Evolutionary conservation across 2,113 vertebrate genomes (phyloP).

Genomic region (Aptenodytes forsteri): DNA sequence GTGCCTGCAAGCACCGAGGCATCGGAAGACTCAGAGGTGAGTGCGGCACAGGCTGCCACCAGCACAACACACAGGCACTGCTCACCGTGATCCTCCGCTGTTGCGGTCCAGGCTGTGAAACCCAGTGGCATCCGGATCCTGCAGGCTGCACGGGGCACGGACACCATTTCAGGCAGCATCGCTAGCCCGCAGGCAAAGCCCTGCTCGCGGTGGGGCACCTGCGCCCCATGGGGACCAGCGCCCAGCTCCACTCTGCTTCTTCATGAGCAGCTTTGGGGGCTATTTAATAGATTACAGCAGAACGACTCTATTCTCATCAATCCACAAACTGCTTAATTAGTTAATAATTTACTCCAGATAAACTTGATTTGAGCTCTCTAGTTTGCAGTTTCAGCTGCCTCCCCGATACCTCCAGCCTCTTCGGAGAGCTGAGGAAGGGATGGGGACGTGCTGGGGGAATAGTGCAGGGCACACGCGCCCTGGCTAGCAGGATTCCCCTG

Average conservation of each 20-base stretch:
- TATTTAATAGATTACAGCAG: not conserved
- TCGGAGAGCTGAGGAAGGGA: not conserved
- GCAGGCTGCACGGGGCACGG: rapidly evolving
- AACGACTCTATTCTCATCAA: not conserved
- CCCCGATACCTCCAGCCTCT: not conserved
- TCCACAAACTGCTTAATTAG: not conserved
- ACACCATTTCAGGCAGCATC: rapidly evolving
- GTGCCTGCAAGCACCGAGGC: rapidly evolving
- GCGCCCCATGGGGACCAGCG: rapidly evolving
- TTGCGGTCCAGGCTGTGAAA: not conserved
- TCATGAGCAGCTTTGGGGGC: not conserved
- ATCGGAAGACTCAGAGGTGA: rapidly evolving
- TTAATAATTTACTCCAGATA: not conserved
- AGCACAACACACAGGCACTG: rapidly evolving
- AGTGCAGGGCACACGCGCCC: rapidly evolving
- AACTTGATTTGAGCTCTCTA: not conserved
- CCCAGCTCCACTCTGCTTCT: rapidly evolving
- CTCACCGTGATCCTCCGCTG: rapidly evolving
- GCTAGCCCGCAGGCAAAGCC: not conserved
- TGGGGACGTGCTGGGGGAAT: not conserved
- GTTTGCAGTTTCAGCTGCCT: not conserved
- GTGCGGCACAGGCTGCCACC: rapidly evolving
- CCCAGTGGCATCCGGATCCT: rapidly evolving
- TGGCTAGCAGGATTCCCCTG: not conserved
- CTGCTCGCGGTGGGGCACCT: not conserved